Conservation (phyloP, 2,888 invertebrate genomes). For the Hermodice carunculata region DNA sequence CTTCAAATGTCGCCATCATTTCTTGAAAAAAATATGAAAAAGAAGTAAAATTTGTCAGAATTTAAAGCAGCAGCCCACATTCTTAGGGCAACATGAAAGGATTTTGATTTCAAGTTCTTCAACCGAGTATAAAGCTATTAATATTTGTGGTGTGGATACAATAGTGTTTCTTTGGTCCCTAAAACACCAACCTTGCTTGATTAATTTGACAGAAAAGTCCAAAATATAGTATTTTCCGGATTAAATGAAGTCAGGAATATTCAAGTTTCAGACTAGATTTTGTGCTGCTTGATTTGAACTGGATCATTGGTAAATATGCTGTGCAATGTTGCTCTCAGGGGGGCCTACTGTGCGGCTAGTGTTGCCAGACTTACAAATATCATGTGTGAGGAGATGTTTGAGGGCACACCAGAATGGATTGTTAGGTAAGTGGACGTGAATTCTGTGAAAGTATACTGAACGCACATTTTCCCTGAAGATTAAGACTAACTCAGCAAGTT, state of each 20-base stretch:
- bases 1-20: too few relatives aligned
- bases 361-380: slow-evolving; percentile 89
- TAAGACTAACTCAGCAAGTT: not conserved
- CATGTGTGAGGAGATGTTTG: slow-evolving; percentile 81
- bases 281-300: not conserved
- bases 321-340: slow-evolving; percentile 73
- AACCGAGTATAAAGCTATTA: too few relatives aligned
- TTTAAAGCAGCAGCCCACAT: too few relatives aligned
- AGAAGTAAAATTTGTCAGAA: too few relatives aligned
- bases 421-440: slow-evolving; percentile 72
- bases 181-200: too few relatives aligned
- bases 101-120: too few relatives aligned
- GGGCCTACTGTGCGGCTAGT: slow-evolving; percentile 95
- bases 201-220: too few relatives aligned
- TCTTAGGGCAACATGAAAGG: too few relatives aligned
- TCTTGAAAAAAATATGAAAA: too few relatives aligned
- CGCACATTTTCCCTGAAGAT: not conserved
- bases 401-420: slow-evolving; percentile 94
- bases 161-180: too few relatives aligned
- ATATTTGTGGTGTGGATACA: too few relatives aligned
- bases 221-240: too few relatives aligned
- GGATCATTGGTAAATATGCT: not conserved
- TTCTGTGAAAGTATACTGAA: not conserved
- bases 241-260: not conserved
- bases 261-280: not conserved